Base-by-base conservation (phyloP, 2,797 vertebrate genomes). In the Naso thynnoides region DNA sequence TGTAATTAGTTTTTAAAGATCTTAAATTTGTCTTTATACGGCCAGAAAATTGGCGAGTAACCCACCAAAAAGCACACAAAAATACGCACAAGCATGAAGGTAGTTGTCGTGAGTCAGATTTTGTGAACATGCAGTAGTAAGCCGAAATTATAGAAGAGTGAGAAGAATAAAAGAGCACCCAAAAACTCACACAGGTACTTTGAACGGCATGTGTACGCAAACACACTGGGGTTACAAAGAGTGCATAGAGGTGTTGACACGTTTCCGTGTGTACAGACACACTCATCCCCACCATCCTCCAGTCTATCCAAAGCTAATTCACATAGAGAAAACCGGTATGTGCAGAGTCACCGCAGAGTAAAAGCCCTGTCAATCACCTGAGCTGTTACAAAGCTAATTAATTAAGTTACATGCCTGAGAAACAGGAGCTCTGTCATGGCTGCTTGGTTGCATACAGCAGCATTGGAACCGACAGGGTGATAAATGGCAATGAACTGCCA, bases 321-420 rank as follows among this genome's bases (percentile, higher is more conserved):
- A n/a, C 21, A 1, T 3, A 59, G 41, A 72, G 29, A 61, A 72
- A 41, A n/a, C 24, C 36, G 45, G 21, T 41, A 48, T 61, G 60
- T 75, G 60, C 48, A 64, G 31, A 82, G 60, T 76, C 53, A 41
- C 79, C 58, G 62, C 66, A 92, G 93, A 45, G 91, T 89, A 83
- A 93, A 94, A 79, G 92, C 90, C 87, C 83, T 85, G 83, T 88
- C 87, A 89, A 71, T 92, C 79, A 88, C 75, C 65, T n/a, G 13
- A 60, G 44, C 62, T 18, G 63, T 76, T 75, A 65, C 85, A 60
- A 42, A 44, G 67, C 73, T 90, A 83, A 91, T 89, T 85, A 90
- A 92, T 91, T 64, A 85, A 87, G 76, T 92, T 91, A 89, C 87
- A 90, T 73, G 78, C 70, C 77, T 59, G 79, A 81, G 73, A 78